A percentile compares a stretch with the other conserved stretches of the same genome.
These are phyloP conservation scores for Trichomalopsis sarcophagae DNA, from an alignment of 1,140 invertebrate genomes.

Conservation along the genomic window DNA sequence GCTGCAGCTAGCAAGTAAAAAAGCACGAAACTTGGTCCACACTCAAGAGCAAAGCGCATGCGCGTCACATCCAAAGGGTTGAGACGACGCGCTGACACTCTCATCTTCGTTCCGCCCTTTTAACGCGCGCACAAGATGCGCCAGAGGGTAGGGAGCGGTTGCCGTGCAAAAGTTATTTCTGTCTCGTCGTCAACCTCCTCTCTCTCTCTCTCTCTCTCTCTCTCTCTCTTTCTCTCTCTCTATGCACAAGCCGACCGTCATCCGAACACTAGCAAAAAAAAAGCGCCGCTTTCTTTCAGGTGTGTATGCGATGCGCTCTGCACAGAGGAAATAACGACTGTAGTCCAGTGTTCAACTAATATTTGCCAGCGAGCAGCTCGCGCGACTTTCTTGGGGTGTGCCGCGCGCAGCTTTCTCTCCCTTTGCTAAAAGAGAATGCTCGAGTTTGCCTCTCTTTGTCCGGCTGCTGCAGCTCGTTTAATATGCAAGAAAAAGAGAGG, in stretches of 20 bases:
- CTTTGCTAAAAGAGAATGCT: constrained; percentile 30
- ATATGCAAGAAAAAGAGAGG: constrained; percentile 29
- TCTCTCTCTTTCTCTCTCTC: background rate
- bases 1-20: background rate
- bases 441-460: constrained; percentile 29
- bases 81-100: constrained; percentile 2
- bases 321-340: constrained; percentile 62
- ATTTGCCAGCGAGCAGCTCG: constrained; percentile 62
- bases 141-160: background rate
- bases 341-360: constrained; percentile 71
- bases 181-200: background rate
- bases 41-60: background rate
- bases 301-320: background rate
- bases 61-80: background rate
- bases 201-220: background rate
- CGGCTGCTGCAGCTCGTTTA: constrained; percentile 13
- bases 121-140: constrained; percentile 9
- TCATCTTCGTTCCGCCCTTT: constrained; percentile 50
- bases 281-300: background rate
- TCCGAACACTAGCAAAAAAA: background rate
- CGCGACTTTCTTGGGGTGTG: background rate
- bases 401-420: background rate
- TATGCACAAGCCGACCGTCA: background rate
- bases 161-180: background rate
- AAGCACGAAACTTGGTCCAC: background rate